Base-by-base conservation (phyloP, 2,113 vertebrate species). In the Puma concolor region DNA sequence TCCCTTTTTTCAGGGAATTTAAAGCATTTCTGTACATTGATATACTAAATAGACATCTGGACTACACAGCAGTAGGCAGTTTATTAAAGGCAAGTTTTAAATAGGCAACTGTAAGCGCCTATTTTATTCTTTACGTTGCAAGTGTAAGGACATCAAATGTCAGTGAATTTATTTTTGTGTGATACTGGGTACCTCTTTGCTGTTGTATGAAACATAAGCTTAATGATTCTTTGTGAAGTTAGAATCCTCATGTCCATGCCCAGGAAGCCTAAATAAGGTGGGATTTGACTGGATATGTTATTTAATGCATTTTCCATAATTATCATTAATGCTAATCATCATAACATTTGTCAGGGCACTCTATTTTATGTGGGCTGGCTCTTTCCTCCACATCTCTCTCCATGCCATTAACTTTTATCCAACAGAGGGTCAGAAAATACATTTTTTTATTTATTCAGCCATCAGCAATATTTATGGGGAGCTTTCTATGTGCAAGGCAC, bases 31-130 rank as follows among this genome's bases (percentile, higher is more conserved):
- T 97, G 93, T 50, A 84, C 77, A 71, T 3, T 38, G 86, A 83
- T 94, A 85, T 74, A 60, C 74, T 79, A 87, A 91, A 72, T 38
- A 94, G 29, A 84, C 90, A 48, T 95, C 96, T 97, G 93, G 81
- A 88, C 74, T 88, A 76, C 81, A 69, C 63, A 67, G 95, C 29
- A 54, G 95, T 91, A 71, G n/a, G 80, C 80, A 97, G 80, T 88
- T 97, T 96, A 94, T 96, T 97, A 94, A 95, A 98, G 66, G 48
- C 84, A 94, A 79, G 38, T 84, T 94, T 97, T 92, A 74, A 71
- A 95, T 81, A 97, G 64, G 48, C 60, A 90, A 63, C 69, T 27
- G 6, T 27, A 27, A 97, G 84, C 85, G 38, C n/a, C 80, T 57
- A 67, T 93, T 96, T 95, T 97, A 48, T 82, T 89, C 80, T 91